A percentile compares a stretch with the other conserved stretches of the same genome.
These are phyloP conservation scores for Drosophila falleni DNA, from an alignment of 2,888 invertebrate genomes.

Conservation along the genomic window DNA sequence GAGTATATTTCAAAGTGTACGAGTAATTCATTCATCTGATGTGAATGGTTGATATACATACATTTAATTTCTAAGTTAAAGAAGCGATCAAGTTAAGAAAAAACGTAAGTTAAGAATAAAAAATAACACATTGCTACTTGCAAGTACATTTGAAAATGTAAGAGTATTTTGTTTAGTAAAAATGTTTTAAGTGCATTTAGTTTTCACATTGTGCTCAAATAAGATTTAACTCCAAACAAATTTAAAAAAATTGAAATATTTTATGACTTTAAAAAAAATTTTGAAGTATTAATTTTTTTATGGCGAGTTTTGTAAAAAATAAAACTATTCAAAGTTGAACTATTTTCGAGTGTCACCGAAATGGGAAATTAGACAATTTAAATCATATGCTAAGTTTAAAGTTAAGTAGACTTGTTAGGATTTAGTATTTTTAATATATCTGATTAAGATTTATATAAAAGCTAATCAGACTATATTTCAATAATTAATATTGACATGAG, in stretches of 20 bases:
- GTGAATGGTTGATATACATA: not conserved
- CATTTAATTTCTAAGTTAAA: not conserved
- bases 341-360: no score
- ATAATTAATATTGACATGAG: not conserved
- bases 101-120: not conserved
- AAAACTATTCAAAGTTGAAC: no score
- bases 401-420: no score
- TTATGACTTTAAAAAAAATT: not conserved
- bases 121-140: not conserved
- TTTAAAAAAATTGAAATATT: not conserved
- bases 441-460: no score
- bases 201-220: not conserved
- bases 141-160: not conserved
- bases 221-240: not conserved
- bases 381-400: no score
- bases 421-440: no score
- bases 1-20: not conserved
- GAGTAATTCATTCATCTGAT: not conserved
- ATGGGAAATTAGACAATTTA: no score
- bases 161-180: not conserved
- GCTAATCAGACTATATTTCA: no score
- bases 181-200: not conserved
- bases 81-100: not conserved
- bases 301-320: not conserved
- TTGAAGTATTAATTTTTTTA: not conserved